These are phyloP conservation scores for Papilio elwesi DNA, from an alignment of 2,888 invertebrate species.

Conservation along the genomic window DNA sequence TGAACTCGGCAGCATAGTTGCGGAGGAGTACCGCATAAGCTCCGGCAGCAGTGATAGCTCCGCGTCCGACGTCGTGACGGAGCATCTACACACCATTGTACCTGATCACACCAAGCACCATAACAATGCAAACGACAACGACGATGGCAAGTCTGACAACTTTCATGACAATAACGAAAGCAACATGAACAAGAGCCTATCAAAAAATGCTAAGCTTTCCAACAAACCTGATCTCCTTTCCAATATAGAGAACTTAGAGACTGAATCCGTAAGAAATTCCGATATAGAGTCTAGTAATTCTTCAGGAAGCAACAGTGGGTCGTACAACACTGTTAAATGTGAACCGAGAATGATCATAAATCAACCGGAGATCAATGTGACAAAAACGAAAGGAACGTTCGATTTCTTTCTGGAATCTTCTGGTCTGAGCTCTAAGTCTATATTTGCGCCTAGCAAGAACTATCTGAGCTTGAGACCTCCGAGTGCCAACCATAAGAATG, in stretches of 20 bases:
- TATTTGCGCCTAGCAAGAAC: conserved; percentile 82
- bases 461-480: conserved; percentile 82
- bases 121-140: conserved; percentile 53
- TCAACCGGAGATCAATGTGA: conserved; percentile 59
- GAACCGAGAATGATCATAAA: conserved; percentile 73
- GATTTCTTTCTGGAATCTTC: conserved; percentile 92
- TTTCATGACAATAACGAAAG: conserved; percentile 67
- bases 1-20: conserved; percentile 83
- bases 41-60: conserved; percentile 80
- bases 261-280: conserved; percentile 86
- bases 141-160: conserved; percentile 61
- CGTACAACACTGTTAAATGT: conserved; percentile 77
- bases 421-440: conserved; percentile 91
- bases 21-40: conserved; percentile 81
- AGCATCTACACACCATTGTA: conserved; percentile 67
- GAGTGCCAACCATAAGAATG: conserved; percentile 89
- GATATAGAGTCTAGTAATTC: conserved; percentile 87
- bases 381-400: conserved; percentile 83
- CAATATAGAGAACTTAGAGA: conserved; percentile 83
- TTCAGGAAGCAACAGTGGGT: conserved; percentile 80
- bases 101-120: conserved; percentile 68
- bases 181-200: conserved; percentile 57
- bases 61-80: conserved; percentile 73
- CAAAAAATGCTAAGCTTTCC: conserved; percentile 78
- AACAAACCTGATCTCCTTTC: conserved; percentile 83